These are phyloP conservation scores for Hippocampus mohnikei DNA, from an alignment of 2,113 vertebrate genomes.

Conservation along the genomic window DNA sequence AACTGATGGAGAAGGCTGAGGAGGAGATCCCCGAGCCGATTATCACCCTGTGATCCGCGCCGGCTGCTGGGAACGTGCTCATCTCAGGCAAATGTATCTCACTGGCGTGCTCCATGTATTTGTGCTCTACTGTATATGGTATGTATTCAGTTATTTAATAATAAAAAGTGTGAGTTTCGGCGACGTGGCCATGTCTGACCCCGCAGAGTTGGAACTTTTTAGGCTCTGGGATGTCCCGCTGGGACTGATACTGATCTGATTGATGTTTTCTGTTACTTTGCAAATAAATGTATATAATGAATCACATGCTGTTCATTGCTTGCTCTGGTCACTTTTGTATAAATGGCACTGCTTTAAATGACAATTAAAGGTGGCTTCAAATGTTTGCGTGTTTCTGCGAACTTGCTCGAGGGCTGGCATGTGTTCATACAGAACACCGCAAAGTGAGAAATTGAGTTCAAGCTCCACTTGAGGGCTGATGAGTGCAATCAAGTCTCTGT, in stretches of 20 bases:
- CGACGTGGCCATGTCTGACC: conserved; percentile 68
- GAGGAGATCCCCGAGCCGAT: conserved; percentile 54
- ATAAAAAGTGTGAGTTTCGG: conserved; percentile 71
- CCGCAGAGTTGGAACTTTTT: conserved; percentile 53
- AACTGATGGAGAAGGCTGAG: conserved; percentile 63
- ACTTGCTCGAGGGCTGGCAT: not conserved
- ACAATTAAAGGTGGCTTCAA: not conserved
- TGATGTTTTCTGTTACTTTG: not conserved
- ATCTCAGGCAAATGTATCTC: conserved; percentile 23
- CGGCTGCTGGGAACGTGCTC: conserved; percentile 6
- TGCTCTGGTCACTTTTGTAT: not conserved
- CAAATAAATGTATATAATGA: not conserved
- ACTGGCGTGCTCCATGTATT: conserved; percentile 20
- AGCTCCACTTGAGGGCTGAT: not conserved
- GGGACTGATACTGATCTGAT: not conserved
- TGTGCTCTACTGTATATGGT: conserved; percentile 18
- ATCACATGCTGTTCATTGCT: not conserved
- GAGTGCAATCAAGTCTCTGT: too few relatives aligned
- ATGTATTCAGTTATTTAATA: conserved; percentile 63
- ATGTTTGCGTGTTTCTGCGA: not conserved
- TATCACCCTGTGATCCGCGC: conserved; percentile 52
- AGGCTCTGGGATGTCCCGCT: not conserved
- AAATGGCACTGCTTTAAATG: not conserved
- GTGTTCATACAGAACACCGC: not conserved
- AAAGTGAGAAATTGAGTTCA: not conserved